Conservation (phyloP, 2,797 vertebrate genomes). For the Borostomias antarcticus region DNA sequence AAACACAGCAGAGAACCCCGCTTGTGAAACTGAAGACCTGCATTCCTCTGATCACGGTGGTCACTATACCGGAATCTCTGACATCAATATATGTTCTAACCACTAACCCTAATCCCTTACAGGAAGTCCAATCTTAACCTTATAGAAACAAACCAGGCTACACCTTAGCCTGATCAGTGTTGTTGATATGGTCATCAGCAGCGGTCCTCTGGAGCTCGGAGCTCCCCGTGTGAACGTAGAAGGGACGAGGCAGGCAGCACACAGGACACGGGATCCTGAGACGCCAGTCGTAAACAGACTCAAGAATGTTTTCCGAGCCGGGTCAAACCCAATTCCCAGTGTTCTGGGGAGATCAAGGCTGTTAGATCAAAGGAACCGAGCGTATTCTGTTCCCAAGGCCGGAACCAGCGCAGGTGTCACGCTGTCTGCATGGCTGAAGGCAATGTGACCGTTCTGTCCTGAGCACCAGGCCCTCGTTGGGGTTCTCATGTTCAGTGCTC, state of each 20-base stretch:
- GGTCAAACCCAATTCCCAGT: too few species aligned
- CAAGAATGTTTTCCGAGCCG: too few species aligned
- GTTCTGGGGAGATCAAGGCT: too few species aligned
- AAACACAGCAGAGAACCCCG: constrained; percentile 39
- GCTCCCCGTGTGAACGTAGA: too few species aligned
- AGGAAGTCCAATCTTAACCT: neutral
- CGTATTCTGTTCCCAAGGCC: too few species aligned
- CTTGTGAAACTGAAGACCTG: constrained; percentile 29
- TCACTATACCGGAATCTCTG: neutral
- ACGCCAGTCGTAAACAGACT: too few species aligned
- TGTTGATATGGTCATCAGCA: too few species aligned
- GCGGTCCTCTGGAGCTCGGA: too few species aligned
- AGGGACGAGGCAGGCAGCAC: too few species aligned
- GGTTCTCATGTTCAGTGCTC: neutral
- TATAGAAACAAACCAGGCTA: neutral
- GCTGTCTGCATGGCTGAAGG: neutral
- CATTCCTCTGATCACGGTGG: constrained; percentile 16
- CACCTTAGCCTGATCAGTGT: neutral
- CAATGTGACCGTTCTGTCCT: neutral
- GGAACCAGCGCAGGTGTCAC: too few species aligned
- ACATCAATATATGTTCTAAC: neutral
- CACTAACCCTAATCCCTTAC: neutral
- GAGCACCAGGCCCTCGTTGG: neutral
- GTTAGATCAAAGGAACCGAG: too few species aligned
- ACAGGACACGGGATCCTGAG: too few species aligned